These are phyloP conservation scores for Kradibia gibbosae DNA, from an alignment of 1,140 invertebrate species.

Conservation along the genomic window DNA sequence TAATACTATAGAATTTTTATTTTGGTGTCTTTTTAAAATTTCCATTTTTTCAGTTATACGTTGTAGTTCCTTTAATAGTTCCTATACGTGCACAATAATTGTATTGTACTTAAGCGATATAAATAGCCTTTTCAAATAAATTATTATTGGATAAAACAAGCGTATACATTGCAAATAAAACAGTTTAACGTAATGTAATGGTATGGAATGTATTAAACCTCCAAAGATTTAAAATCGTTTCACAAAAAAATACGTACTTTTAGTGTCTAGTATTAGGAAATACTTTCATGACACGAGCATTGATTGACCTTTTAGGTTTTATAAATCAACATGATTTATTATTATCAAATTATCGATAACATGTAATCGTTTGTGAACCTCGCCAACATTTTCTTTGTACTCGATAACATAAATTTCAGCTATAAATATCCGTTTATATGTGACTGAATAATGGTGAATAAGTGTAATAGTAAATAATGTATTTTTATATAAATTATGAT, in stretches of 20 bases:
- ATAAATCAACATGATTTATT: not conserved
- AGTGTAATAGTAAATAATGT: slow-evolving; percentile 24
- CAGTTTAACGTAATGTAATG: not conserved
- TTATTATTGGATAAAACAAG: not conserved
- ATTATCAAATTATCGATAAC: not conserved
- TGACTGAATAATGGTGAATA: not conserved
- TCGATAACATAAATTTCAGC: not conserved
- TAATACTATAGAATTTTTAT: slow-evolving; percentile 38
- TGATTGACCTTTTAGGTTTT: not conserved
- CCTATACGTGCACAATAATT: not conserved
- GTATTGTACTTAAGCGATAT: not conserved
- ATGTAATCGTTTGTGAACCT: no score
- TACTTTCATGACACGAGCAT: not conserved
- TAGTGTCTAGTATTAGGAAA: not conserved
- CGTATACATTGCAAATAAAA: not conserved
- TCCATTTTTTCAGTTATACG: slow-evolving; percentile 14
- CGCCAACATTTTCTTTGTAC: not conserved
- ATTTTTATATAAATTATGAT: not conserved
- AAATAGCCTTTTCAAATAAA: slow-evolving; percentile 36
- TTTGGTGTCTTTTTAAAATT: slow-evolving; percentile 44
- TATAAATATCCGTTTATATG: not conserved
- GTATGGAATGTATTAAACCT: not conserved
- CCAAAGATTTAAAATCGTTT: not conserved
- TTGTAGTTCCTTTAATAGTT: slow-evolving; percentile 8
- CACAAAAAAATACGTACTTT: slow-evolving; percentile 11